Evolutionary conservation across 2,113 vertebrate genomes (phyloP).

Genomic region (Triplophysa rosa): DNA sequence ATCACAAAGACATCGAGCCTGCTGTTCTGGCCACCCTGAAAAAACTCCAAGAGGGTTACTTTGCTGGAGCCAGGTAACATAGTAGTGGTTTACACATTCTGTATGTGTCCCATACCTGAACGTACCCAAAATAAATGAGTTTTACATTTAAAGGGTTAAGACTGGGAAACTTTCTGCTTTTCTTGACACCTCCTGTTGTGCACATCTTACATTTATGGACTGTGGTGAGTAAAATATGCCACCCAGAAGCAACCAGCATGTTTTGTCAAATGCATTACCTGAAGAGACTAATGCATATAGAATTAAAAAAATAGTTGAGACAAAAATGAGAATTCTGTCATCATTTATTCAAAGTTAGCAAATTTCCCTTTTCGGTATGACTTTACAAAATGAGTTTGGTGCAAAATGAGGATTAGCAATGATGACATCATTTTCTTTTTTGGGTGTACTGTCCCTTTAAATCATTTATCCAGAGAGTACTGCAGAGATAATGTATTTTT

Average conservation of each 20-base stretch:
- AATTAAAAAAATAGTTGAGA: background rate
- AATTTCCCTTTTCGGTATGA: no score
- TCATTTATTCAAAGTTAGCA: no score
- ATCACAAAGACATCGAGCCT: constrained; percentile 80
- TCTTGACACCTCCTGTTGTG: constrained; percentile 90
- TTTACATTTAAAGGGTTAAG: constrained; percentile 78
- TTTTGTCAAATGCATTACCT: background rate
- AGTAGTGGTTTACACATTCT: background rate
- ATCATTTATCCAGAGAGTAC: background rate
- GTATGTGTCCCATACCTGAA: background rate
- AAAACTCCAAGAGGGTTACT: constrained; percentile 95
- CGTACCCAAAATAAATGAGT: background rate
- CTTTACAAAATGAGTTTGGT: background rate
- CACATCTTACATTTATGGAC: constrained; percentile 96
- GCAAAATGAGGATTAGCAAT: background rate
- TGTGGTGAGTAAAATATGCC: constrained; percentile 74
- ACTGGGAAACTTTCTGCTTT: constrained; percentile 92
- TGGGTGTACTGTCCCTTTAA: background rate
- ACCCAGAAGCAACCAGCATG: background rate
- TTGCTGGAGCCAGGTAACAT: constrained; percentile 87
- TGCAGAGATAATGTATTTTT: no score
- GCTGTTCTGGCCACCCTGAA: constrained; percentile 81
- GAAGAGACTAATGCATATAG: background rate
- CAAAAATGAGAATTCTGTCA: background rate
- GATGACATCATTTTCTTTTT: background rate